Base-by-base conservation (phyloP, 2,888 invertebrate species). In the Nemurella pictetii region DNA sequence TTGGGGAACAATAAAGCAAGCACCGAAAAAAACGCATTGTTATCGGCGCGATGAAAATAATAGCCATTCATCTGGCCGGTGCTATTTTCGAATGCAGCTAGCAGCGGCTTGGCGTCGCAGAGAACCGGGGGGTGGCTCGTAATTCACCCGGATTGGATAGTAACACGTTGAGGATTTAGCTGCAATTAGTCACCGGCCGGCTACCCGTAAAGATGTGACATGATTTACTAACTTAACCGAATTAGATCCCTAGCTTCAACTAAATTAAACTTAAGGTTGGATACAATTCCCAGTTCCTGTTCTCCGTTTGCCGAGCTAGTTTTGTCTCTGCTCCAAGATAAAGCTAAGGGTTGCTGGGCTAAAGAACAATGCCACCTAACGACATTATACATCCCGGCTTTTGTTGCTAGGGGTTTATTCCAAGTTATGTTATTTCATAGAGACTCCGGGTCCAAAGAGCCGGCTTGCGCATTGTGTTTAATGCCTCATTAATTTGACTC, bases 171-270 rank as follows among this genome's bases (percentile, higher is more conserved):
- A 26, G 82, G 72, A 72, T 82, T 82, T 82, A 25, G 27, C 55
- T 28, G 72, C 82, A 82, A 82, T 82, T 82, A 82, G 82, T 82
- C 82, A 82, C 82, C 55, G 55, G 20, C n/a, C 72, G 25, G 29
- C 5, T 32, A 29, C 30, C 15, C 72, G 82, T 82, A 82, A 82
- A 82, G 72, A 82, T 82, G 72, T 72, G 82, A 82, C 82, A 55
- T 82, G 82, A 82, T 82, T 82, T 82, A 82, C 28, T 55, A 82
- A 82, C 82, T 82, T 35, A 82, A 82, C 82, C 27, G 82, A 82
- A 82, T 82, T 82, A 82, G 27, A 36, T 72, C 27, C 72, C 32
- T 4, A 12, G 28, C 29, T 82, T 30, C 26, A 82, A 27, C 26
- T 55, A 82, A 82, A 82, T 72, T 82, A 82, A 72, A 82, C 28